Percentiles rank a stretch among this genome's conserved stretches.
Evolutionary conservation across 2,888 invertebrate species (phyloP).

Genomic region (Drosophila anomalata): DNA sequence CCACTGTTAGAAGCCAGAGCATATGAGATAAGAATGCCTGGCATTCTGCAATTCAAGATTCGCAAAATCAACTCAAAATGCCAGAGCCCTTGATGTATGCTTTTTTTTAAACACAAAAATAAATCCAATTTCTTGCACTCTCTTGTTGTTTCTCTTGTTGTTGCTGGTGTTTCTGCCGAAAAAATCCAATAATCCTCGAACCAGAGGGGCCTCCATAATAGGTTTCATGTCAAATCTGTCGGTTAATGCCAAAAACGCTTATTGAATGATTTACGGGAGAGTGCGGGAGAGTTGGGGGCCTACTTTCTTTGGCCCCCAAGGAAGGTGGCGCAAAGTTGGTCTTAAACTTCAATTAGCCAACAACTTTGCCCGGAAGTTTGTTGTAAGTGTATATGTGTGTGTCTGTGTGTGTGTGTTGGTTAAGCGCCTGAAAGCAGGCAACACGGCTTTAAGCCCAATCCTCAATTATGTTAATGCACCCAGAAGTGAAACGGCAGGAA

Average conservation of each 20-base stretch:
- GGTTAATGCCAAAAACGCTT: constrained; percentile 36
- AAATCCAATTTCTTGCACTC: constrained; percentile 1
- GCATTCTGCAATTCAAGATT: constrained; percentile 11
- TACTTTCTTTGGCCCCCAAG: background rate
- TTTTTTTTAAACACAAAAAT: background rate
- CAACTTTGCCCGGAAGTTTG: constrained; percentile 21
- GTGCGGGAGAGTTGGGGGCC: background rate
- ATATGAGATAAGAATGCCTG: constrained; percentile 10
- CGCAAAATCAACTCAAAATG: constrained; percentile 4
- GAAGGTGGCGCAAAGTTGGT: constrained; percentile 12
- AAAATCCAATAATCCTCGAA: constrained; percentile 12
- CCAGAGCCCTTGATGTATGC: constrained; percentile 1
- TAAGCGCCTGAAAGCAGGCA: constrained; percentile 30
- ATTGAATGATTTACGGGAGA: constrained; percentile 47
- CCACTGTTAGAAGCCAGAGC: background rate
- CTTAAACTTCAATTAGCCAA: constrained; percentile 51
- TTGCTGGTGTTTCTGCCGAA: background rate
- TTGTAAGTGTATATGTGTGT: background rate
- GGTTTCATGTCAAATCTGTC: constrained; percentile 34
- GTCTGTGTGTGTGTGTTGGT: background rate
- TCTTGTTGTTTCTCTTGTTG: background rate
- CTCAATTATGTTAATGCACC: constrained; percentile 34
- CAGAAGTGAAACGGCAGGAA: background rate
- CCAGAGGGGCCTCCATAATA: constrained; percentile 7
- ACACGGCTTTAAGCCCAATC: constrained; percentile 20